Percentiles rank a stretch among this genome's conserved stretches.
phyloP scores from a whole-genome alignment of 2,888 invertebrate species.

The Andricus quercusramuli region DNA sequence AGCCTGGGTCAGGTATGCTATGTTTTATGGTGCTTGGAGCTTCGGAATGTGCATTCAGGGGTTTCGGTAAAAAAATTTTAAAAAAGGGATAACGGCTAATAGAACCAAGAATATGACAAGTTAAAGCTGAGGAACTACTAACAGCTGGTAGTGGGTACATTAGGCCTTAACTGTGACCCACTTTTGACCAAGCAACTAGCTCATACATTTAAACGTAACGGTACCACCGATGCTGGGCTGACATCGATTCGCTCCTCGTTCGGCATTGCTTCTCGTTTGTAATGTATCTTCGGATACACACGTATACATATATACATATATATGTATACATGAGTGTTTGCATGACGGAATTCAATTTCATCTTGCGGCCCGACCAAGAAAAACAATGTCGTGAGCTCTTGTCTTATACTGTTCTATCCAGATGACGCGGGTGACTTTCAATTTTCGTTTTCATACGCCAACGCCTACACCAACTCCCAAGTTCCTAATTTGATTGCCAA shows the following conservation, averaged over 20 bases:
- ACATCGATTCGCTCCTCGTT: conserved; percentile 70
- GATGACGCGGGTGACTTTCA: conserved; percentile 35
- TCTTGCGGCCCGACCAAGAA: conserved; percentile 13
- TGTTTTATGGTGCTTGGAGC: conserved; percentile 43
- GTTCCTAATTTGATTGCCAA: conserved; percentile 15
- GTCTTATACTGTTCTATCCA: conserved; percentile 4
- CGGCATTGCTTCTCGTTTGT: conserved; percentile 30
- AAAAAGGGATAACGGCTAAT: conserved; percentile 46
- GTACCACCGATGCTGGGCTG: conserved; percentile 73
- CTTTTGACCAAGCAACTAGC: conserved; percentile 74
- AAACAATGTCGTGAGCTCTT: conserved; percentile 33
- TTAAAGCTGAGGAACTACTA: conserved; percentile 60
- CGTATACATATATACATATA: not conserved
- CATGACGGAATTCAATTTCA: conserved; percentile 35
- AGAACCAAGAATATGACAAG: conserved; percentile 57
- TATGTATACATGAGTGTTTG: not conserved
- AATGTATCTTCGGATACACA: not conserved
- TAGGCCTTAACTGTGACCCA: conserved; percentile 76
- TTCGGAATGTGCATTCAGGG: conserved; percentile 43
- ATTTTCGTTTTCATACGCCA: conserved; percentile 22
- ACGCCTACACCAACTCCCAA: not conserved
- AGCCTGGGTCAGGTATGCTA: conserved; percentile 10
- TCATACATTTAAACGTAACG: conserved; percentile 77
- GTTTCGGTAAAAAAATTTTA: conserved; percentile 44
- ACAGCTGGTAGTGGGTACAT: conserved; percentile 66